Base-by-base conservation (phyloP, 2,888 invertebrate genomes). In the Corbicula japonica region DNA sequence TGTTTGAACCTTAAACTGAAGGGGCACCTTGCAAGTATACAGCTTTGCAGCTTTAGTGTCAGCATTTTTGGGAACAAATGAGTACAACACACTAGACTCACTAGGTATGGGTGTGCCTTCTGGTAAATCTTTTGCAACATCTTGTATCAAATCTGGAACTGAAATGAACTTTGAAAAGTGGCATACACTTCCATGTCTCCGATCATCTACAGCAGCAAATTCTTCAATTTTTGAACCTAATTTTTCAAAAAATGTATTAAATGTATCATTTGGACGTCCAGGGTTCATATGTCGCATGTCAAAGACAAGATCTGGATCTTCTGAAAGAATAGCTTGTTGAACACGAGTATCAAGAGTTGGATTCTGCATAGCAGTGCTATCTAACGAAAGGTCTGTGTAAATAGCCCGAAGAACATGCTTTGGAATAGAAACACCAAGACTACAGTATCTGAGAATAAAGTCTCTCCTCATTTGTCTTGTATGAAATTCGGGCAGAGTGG, bases 401-500 rank as follows among this genome's bases (percentile, higher is more conserved):
- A 82, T 72, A 5, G 65, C 26, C 44, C 82, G 48, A 15, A 82
- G 5, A 8, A 82, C 34, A 48, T 71, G 69, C 12, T 58, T 44
- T 32, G 62, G 72, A 46, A 76, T 76, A 34, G 44, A 21, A 52
- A 32, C 21, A 68, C 62, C 62, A 15, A 75, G 46, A 30, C 58
- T 52, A 26, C 61, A 1, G 52, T 75, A 81, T 32, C 23, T 56
- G n/a, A 2, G 10, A 35, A 34, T 41, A 44, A 82, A 82, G 12
- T 78, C 73, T 58, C 44, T 65, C 38, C 62, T 46, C 76, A 83
- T 79, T 54, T 60, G 38, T 21, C 79, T 48, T 41, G 83, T 83
- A 50, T 79, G 79, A 38, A 65, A 79, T 32, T 83, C 78, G 12
- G 50, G 70, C 15, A 79, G 56, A 3, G 50, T 26, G 12, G 34